Base-by-base conservation (phyloP, 2,113 vertebrate genomes). In the Lepus europaeus region DNA sequence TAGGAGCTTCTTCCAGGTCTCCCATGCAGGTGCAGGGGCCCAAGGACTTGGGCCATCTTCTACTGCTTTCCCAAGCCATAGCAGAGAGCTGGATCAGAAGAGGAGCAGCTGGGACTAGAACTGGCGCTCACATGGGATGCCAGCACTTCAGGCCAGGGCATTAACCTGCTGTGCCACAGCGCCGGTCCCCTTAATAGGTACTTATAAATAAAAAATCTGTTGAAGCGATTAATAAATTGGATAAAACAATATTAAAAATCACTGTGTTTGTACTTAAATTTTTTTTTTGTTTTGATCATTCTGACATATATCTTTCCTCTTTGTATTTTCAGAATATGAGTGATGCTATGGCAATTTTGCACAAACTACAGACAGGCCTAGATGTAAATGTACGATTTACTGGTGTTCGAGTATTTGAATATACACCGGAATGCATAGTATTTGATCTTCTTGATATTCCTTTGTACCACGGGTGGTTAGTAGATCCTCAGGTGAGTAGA, bases 361-460 rank as follows among this genome's bases (percentile, higher is more conserved):
- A 99, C 96, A 99, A 99, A 97, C 98, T 99, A 63, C 99, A 99
- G 98, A 99, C 99, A 0, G 99, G 99, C 68, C 98, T 99, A 98
- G 99, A 99, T 73, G 99, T 99, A 88, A 99, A 99, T 16, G 99
- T 99, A 90, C 99, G 98, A 98, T 99, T 99, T 96, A 99, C 99
- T 6, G 99, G 99, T 22, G 99, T 99, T 63, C 98, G 99, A 63
- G 99, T 99, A 0, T 99, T 99, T 89, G 99, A 99, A 95, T 99
- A 99, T 97, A 99, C 99, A 8, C 99, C 99, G 1, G 99, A 99
- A 97, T 99, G 99, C 98, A 99, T 99, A 29, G 99, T 99, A 82
- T 99, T 99, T 94, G 99, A 99, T 98, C 99, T 99, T 96, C 99
- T 99, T 19, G 99, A 99, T 98, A 99, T 99, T 97, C 99, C 99